Conservation (phyloP, 1,140 invertebrate genomes). For the Pseudomyrmex dendroicus region DNA sequence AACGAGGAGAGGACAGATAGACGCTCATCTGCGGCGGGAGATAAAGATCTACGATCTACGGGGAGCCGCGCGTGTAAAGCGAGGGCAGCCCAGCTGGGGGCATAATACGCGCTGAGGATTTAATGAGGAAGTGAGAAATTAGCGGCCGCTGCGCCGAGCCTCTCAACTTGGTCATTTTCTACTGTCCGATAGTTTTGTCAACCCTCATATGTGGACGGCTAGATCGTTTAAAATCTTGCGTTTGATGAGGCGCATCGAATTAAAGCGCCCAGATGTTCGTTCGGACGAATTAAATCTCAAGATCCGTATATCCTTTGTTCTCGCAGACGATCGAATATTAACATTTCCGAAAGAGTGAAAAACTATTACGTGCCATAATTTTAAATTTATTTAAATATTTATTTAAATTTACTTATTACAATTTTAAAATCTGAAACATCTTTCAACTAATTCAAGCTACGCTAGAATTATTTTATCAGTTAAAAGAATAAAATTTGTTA, state of each 20-base stretch:
- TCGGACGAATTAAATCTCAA: slow-evolving; percentile 1
- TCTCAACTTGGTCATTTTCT: slow-evolving; percentile 70
- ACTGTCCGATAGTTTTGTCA: slow-evolving; percentile 75
- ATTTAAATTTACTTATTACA: neutral
- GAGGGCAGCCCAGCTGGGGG: slow-evolving; percentile 70
- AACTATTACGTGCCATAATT: neutral
- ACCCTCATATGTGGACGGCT: slow-evolving; percentile 63
- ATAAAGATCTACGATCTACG: slow-evolving; percentile 79
- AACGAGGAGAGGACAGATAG: slow-evolving; percentile 73
- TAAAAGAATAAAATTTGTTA: neutral
- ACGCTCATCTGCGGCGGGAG: slow-evolving; percentile 65
- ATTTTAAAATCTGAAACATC: neutral
- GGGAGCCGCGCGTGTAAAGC: slow-evolving; percentile 68
- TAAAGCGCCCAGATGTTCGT: slow-evolving; percentile 14
- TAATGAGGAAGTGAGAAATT: slow-evolving; percentile 85
- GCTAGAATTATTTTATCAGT: neutral
- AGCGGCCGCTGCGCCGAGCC: slow-evolving; percentile 75
- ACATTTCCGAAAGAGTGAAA: slow-evolving; percentile 7
- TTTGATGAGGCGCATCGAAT: slow-evolving; percentile 55
- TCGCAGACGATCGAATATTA: neutral
- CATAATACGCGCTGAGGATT: slow-evolving; percentile 81
- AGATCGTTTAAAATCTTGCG: slow-evolving; percentile 31
- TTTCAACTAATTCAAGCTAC: no score
- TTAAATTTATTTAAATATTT: slow-evolving; percentile 7
- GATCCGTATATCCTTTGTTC: neutral